Conservation (phyloP, 2,888 invertebrate species). For the Asteroscopus sphinx region DNA sequence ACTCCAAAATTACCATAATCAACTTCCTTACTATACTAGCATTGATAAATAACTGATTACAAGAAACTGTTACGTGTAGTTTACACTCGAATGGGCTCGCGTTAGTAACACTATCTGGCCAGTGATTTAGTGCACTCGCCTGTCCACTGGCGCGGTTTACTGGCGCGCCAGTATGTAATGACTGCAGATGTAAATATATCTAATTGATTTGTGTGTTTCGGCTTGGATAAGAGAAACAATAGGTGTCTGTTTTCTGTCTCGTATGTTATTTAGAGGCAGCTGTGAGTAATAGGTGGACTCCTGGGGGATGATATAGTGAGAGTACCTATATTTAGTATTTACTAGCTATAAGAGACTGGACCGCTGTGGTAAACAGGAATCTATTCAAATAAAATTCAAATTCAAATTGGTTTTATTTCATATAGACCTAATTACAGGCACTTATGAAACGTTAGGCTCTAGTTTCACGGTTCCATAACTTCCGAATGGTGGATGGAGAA, state of each 20-base stretch:
- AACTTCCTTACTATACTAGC: conserved; percentile 28
- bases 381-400: too few relatives aligned
- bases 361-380: too few relatives aligned
- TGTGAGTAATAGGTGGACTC: conserved; percentile 18
- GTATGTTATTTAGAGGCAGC: conserved; percentile 21
- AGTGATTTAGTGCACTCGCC: conserved; percentile 47
- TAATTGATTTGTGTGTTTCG: conserved; percentile 45
- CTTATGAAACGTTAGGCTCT: too few relatives aligned
- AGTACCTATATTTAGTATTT: conserved; percentile 13
- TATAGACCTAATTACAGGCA: too few relatives aligned
- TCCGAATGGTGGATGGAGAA: too few relatives aligned
- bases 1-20: conserved; percentile 29
- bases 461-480: too few relatives aligned
- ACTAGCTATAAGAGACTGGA: too few relatives aligned
- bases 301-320: not conserved
- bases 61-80: conserved; percentile 30
- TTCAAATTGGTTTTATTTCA: too few relatives aligned
- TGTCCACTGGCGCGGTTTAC: conserved; percentile 47
- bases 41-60: conserved; percentile 17
- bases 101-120: conserved; percentile 46
- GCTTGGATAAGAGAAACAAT: conserved; percentile 42
- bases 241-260: conserved; percentile 39
- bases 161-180: conserved; percentile 47
- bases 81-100: conserved; percentile 25
- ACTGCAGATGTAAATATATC: conserved; percentile 47